phyloP scores from a whole-genome alignment of 2,888 invertebrate species.

The Rhingia campestris region DNA sequence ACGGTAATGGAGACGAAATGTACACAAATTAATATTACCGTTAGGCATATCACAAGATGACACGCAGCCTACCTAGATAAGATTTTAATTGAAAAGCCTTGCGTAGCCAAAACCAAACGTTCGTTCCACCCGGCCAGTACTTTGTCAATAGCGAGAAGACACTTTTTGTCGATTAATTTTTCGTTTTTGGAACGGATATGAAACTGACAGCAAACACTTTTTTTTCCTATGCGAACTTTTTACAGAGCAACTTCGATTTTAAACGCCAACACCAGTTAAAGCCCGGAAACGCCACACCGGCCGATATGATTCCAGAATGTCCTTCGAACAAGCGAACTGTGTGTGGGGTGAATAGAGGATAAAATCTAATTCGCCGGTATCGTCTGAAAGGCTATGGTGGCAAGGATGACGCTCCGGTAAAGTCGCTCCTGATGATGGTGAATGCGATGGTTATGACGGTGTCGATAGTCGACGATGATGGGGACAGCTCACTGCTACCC shows the following conservation, averaged over 20 bases:
- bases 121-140: not conserved
- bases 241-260: conserved; percentile 24
- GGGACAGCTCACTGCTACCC: conserved; percentile 9
- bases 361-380: conserved; percentile 22
- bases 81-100: conserved; percentile 50
- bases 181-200: conserved; percentile 38
- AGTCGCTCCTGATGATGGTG: conserved; percentile 4
- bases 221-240: conserved; percentile 21
- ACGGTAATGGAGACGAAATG: not conserved
- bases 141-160: not conserved
- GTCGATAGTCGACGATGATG: conserved; percentile 39
- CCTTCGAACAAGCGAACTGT: conserved; percentile 22
- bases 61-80: conserved; percentile 43
- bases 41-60: conserved; percentile 29
- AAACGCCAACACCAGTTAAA: conserved; percentile 18
- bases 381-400: conserved; percentile 25
- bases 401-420: conserved; percentile 23
- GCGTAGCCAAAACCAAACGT: conserved; percentile 6
- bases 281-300: conserved; percentile 23
- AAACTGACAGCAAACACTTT: conserved; percentile 27
- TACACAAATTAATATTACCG: not conserved
- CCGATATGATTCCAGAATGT: conserved; percentile 29
- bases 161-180: conserved; percentile 1
- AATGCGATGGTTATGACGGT: conserved; percentile 17
- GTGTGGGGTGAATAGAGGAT: not conserved